Evolutionary conservation across 2,797 vertebrate genomes (phyloP).

Genomic region (Diglossa cyanea): DNA sequence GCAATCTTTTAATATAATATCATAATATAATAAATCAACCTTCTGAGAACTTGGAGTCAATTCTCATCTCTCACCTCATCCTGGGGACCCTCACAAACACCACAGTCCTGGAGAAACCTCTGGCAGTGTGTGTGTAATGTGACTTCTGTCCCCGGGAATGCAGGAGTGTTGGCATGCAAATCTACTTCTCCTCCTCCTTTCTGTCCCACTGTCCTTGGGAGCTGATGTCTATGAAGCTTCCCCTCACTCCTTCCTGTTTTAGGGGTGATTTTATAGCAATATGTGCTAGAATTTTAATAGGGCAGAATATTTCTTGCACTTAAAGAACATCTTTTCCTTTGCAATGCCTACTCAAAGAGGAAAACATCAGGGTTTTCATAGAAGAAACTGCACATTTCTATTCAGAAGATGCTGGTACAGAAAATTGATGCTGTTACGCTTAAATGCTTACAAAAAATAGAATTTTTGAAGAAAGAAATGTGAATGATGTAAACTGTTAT

Average conservation of each 20-base stretch:
- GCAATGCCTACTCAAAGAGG: background rate
- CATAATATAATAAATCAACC: too few relatives aligned
- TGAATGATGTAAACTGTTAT: constrained; percentile 1
- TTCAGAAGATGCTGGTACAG: background rate
- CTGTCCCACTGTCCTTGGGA: background rate
- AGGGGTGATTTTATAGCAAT: background rate
- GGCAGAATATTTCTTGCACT: background rate
- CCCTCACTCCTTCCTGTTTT: background rate
- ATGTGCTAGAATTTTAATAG: background rate
- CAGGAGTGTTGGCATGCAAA: background rate
- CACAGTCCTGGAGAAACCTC: background rate
- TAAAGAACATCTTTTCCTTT: background rate
- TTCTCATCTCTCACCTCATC: too few relatives aligned
- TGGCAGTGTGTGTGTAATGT: accelerated
- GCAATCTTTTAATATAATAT: too few relatives aligned
- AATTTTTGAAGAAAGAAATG: background rate
- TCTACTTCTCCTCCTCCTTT: background rate
- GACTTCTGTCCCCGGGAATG: background rate
- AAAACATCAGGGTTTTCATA: background rate
- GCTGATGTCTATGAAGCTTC: background rate
- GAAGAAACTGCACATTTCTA: constrained; percentile 1
- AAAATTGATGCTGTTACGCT: constrained; percentile 33
- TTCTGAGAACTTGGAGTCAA: too few relatives aligned
- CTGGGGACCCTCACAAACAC: too few relatives aligned
- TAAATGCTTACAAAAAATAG: constrained; percentile 39